These are phyloP conservation scores for Myrmophylax atrothorax DNA, from an alignment of 2,113 vertebrate species.

Conservation along the genomic window DNA sequence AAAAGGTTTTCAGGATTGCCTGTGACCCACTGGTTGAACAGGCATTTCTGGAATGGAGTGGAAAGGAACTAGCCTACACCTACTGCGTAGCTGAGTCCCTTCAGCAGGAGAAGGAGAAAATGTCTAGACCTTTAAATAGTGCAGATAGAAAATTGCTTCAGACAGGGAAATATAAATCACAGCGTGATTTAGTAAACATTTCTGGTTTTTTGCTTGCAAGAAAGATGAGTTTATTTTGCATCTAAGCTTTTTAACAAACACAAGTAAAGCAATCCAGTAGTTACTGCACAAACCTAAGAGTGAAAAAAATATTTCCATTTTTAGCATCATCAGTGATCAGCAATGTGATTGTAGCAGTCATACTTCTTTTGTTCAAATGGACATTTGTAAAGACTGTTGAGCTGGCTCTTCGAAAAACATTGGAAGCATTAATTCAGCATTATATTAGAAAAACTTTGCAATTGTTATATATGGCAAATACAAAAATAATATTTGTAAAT, in stretches of 20 bases:
- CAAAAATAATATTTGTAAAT: background rate
- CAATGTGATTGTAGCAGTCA: background rate
- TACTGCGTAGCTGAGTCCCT: background rate
- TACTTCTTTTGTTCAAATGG: background rate
- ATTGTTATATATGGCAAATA: background rate
- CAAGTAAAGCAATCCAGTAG: background rate
- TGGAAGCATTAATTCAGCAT: background rate
- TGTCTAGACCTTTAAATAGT: background rate
- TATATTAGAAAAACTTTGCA: background rate
- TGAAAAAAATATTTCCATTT: background rate
- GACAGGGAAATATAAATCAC: background rate
- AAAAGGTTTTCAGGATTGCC: background rate
- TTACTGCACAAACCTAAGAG: background rate
- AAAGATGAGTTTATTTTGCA: background rate
- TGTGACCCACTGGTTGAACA: background rate
- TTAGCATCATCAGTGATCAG: background rate
- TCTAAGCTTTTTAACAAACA: background rate
- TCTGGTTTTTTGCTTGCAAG: background rate
- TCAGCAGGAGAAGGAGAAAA: background rate
- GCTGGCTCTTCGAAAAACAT: background rate
- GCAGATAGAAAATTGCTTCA: background rate
- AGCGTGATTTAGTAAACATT: background rate
- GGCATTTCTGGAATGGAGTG: background rate
- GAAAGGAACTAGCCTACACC: background rate
- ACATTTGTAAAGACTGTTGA: background rate